Conservation (phyloP, 2,113 vertebrate species). For the Platysternon megacephalum region DNA sequence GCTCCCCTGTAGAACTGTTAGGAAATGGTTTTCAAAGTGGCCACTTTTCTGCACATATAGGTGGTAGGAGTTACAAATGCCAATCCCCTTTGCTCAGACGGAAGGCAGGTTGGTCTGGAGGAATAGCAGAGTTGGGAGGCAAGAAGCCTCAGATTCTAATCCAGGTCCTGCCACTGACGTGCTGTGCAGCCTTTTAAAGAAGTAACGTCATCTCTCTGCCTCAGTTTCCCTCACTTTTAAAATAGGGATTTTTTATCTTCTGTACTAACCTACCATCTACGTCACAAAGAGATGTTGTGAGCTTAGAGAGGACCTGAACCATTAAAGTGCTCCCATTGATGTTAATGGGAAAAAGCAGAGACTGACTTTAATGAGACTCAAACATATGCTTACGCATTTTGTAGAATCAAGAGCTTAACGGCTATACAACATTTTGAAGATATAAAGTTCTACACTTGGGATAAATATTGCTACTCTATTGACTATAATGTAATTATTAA, state of each 20-base stretch:
- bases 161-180: background rate
- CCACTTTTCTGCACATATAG: background rate
- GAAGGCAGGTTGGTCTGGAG: background rate
- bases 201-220: background rate
- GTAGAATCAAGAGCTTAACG: background rate
- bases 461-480: background rate
- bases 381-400: rapidly evolving
- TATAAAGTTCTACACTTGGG: background rate
- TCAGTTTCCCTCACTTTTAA: background rate
- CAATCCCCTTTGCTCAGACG: background rate
- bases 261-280: background rate
- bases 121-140: background rate
- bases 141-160: background rate
- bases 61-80: background rate
- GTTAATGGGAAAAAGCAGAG: background rate
- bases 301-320: rapidly evolving
- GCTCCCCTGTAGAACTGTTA: background rate
- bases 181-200: background rate
- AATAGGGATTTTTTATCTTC: background rate
- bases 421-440: background rate
- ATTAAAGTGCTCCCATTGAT: background rate
- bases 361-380: background rate
- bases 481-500: background rate
- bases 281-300: background rate
- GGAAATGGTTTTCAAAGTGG: background rate